A percentile compares a stretch with the other conserved stretches of the same genome.
These are phyloP conservation scores for Lycophotia porphyrea DNA, from an alignment of 2,888 invertebrate genomes.

Conservation along the genomic window DNA sequence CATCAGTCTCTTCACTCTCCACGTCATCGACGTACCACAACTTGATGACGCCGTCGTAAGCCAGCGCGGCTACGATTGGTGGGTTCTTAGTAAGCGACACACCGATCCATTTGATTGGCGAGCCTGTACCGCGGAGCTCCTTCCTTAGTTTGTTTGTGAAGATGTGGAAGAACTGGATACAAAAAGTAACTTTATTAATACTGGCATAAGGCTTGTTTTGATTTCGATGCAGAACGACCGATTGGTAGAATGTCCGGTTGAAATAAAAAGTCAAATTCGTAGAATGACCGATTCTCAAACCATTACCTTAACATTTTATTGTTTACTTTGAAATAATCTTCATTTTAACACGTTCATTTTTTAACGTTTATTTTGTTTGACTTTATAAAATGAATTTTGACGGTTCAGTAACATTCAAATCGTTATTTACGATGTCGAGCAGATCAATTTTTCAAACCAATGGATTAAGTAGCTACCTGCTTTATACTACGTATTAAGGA, in stretches of 20 bases:
- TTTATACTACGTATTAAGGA: too few relatives aligned
- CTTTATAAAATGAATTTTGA: not conserved
- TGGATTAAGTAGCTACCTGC: too few relatives aligned
- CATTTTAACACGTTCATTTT: not conserved
- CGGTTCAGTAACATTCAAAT: too few relatives aligned
- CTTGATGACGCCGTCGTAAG: conserved; percentile 90
- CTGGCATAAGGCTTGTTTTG: not conserved
- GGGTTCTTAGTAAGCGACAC: conserved; percentile 86
- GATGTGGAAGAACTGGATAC: conserved; percentile 90
- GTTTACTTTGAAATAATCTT: not conserved
- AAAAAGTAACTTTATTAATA: not conserved
- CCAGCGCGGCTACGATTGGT: conserved; percentile 90
- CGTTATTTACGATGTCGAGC: too few relatives aligned
- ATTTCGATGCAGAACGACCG: not conserved
- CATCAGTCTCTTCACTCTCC: conserved; percentile 72
- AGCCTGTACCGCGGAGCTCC: conserved; percentile 84
- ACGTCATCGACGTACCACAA: conserved; percentile 90
- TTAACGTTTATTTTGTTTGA: not conserved
- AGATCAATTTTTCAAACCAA: too few relatives aligned
- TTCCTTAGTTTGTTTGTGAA: conserved; percentile 88
- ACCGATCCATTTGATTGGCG: conserved; percentile 87
- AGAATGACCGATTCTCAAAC: not conserved
- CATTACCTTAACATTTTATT: not conserved
- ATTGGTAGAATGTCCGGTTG: not conserved
- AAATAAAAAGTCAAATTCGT: not conserved